Percentiles rank a stretch among this genome's conserved stretches.
These are phyloP conservation scores for Peromyscus eremicus DNA, from an alignment of 2,797 vertebrate genomes.

Conservation along the genomic window DNA sequence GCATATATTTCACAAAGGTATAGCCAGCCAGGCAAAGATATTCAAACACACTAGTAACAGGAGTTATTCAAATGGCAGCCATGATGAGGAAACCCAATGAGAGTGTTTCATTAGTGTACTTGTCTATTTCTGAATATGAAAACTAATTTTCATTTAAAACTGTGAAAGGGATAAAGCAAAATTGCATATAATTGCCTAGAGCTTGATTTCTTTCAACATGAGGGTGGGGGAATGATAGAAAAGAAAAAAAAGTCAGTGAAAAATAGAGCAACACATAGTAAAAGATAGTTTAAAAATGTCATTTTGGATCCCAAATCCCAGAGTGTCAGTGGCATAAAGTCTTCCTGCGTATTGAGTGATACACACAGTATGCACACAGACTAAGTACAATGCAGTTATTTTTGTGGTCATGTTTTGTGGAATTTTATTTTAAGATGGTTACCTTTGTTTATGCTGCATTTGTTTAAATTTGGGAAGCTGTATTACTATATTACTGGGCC, in stretches of 20 bases:
- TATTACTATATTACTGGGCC: no score
- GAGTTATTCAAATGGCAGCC: neutral
- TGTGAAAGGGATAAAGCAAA: neutral
- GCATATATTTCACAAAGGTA: neutral
- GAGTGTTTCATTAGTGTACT: neutral
- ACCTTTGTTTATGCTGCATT: no score
- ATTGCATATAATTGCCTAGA: neutral
- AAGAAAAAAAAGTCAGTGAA: neutral
- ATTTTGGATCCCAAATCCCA: neutral
- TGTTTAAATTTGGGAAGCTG: no score
- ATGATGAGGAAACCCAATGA: neutral
- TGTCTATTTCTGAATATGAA: conserved; percentile 28
- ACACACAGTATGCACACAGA: neutral
- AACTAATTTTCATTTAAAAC: conserved; percentile 4
- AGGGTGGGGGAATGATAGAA: neutral
- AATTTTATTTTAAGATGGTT: no score
- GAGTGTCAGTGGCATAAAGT: neutral
- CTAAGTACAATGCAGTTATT: neutral
- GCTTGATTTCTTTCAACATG: neutral
- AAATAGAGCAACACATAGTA: neutral
- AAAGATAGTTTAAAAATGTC: neutral
- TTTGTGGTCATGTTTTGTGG: neutral
- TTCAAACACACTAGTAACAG: conserved; percentile 9
- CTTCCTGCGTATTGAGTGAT: neutral
- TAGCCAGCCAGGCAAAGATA: neutral